Conservation (phyloP, 2,113 vertebrate genomes). For the Recurvirostra avosetta region DNA sequence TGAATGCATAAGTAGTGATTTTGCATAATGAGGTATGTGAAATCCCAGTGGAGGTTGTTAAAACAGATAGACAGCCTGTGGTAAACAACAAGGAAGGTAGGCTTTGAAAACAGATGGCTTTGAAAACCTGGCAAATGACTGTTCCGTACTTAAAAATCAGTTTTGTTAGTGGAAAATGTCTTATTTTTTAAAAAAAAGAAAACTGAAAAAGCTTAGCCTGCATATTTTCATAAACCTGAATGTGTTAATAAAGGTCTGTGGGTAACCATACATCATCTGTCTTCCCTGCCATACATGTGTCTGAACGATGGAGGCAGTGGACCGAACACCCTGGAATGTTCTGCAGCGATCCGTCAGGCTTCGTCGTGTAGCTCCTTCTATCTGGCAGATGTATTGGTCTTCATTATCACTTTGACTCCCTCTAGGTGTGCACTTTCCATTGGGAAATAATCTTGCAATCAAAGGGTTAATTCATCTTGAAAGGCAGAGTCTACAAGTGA, state of each 20-base stretch:
- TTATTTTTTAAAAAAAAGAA: neutral
- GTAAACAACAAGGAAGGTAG: slow-evolving; percentile 82
- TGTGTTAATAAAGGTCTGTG: slow-evolving; percentile 63
- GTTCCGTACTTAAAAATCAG: slow-evolving; percentile 74
- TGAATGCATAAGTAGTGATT: slow-evolving; percentile 78
- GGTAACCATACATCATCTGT: slow-evolving; percentile 35
- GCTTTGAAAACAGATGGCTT: slow-evolving; percentile 84
- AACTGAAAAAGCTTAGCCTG: slow-evolving; percentile 51
- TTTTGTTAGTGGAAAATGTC: slow-evolving; percentile 67
- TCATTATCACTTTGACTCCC: neutral
- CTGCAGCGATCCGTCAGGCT: fast-evolving
- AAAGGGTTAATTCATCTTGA: neutral
- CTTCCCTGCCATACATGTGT: neutral
- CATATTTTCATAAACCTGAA: slow-evolving; percentile 65
- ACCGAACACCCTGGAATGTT: fast-evolving
- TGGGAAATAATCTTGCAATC: neutral
- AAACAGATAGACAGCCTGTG: slow-evolving; percentile 81
- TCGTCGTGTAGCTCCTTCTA: fast-evolving
- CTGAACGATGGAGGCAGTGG: slow-evolving; percentile 13
- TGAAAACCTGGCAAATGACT: slow-evolving; percentile 79
- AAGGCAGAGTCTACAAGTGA: neutral
- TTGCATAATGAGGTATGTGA: slow-evolving; percentile 81
- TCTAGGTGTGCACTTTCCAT: neutral
- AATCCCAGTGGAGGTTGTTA: slow-evolving; percentile 86
- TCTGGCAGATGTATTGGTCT: neutral